A percentile compares a stretch with the other conserved stretches of the same genome.
These are phyloP conservation scores for Melolontha melolontha DNA, from an alignment of 2,888 invertebrate genomes.

Conservation along the genomic window DNA sequence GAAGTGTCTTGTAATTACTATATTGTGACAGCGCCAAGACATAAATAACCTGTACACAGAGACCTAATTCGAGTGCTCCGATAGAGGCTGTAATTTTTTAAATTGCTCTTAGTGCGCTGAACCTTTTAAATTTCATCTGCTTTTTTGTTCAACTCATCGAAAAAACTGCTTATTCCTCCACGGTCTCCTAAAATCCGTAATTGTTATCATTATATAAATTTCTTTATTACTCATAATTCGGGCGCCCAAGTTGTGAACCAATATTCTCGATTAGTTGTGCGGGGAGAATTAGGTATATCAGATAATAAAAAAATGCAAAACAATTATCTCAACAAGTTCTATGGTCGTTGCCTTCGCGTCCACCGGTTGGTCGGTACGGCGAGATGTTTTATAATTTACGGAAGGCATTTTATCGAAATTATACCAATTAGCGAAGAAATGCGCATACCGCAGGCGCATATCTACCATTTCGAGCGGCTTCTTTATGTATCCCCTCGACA, in stretches of 20 bases:
- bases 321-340: conserved; percentile 40
- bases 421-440: conserved; percentile 50
- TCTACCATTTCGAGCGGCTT: conserved; percentile 32
- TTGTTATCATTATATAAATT: conserved; percentile 24
- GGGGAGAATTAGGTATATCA: conserved; percentile 6
- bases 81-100: conserved; percentile 17
- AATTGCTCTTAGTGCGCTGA: conserved; percentile 15
- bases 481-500: conserved; percentile 18
- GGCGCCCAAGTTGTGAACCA: neutral
- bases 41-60: conserved; percentile 5
- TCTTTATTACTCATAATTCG: conserved; percentile 28
- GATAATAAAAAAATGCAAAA: conserved; percentile 35
- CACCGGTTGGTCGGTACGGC: conserved; percentile 19
- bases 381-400: conserved; percentile 52
- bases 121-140: conserved; percentile 15
- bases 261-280: conserved; percentile 5
- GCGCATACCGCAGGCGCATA: conserved; percentile 44
- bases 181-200: conserved; percentile 19
- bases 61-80: conserved; percentile 9
- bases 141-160: neutral
- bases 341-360: conserved; percentile 17
- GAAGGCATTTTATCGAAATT: conserved; percentile 53
- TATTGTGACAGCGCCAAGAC: conserved; percentile 11
- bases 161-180: conserved; percentile 11
- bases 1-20: conserved; percentile 5